phyloP scores from a whole-genome alignment of 2,797 vertebrate species.

The Ptychobarbus kaznakovi region DNA sequence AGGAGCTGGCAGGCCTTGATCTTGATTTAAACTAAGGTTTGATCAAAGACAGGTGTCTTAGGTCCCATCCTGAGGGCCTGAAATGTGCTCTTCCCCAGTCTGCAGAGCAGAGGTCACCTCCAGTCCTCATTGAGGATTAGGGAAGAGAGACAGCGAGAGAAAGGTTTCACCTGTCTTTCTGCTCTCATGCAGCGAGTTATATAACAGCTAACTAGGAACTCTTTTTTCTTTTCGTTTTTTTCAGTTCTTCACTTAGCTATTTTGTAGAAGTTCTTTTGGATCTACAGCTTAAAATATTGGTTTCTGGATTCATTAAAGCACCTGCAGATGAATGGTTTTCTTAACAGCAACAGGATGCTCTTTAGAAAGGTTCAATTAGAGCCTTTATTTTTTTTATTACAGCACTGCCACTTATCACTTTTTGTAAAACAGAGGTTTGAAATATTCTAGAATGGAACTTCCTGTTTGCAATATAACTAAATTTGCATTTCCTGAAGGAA shows the following conservation, averaged over 20 bases:
- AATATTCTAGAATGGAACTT: neutral
- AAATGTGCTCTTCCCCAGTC: conserved; percentile 38
- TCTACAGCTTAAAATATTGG: neutral
- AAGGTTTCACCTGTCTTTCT: conserved; percentile 54
- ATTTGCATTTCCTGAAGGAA: neutral
- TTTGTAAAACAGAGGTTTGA: neutral
- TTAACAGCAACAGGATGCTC: neutral
- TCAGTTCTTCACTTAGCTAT: neutral
- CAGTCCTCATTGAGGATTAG: conserved; percentile 48
- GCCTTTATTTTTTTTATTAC: neutral
- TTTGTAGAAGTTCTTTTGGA: neutral
- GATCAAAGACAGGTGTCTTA: conserved; percentile 57
- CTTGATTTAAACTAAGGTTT: conserved; percentile 46
- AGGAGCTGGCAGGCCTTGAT: conserved; percentile 52
- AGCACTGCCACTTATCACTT: neutral
- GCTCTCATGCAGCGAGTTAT: conserved; percentile 25
- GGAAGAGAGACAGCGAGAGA: conserved; percentile 27
- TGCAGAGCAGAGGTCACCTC: conserved; percentile 57
- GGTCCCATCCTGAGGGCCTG: conserved; percentile 47
- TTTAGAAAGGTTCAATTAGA: neutral
- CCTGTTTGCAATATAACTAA: neutral
- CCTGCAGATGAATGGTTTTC: neutral
- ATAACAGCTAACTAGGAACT: conserved; percentile 23
- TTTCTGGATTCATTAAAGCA: neutral
- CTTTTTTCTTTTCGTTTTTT: neutral